phyloP scores from a whole-genome alignment of 2,888 invertebrate genomes.

The Leucophenga montana region DNA sequence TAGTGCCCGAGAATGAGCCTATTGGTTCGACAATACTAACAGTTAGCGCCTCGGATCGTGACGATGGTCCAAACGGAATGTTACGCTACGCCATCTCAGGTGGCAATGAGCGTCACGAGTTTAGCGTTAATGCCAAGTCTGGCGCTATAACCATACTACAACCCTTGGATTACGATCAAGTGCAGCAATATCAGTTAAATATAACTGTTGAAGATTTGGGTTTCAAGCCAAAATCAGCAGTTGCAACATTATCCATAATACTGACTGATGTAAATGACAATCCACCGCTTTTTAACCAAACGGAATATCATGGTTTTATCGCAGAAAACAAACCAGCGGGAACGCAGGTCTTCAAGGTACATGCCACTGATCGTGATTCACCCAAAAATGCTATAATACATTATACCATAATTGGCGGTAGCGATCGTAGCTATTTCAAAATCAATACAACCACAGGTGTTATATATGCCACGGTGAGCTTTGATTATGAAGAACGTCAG shows the following conservation, averaged over 20 bases:
- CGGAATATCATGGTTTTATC: slow-evolving; percentile 83
- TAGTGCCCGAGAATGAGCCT: slow-evolving; percentile 92
- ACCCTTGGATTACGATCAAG: slow-evolving; percentile 88
- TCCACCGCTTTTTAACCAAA: slow-evolving; percentile 87
- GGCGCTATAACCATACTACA: slow-evolving; percentile 88
- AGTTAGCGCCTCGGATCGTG: slow-evolving; percentile 88
- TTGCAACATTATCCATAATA: slow-evolving; percentile 87
- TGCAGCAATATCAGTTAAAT: slow-evolving; percentile 88
- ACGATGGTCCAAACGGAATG: slow-evolving; percentile 92
- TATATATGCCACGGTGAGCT: slow-evolving; percentile 82
- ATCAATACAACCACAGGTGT: slow-evolving; percentile 86
- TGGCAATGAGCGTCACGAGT: slow-evolving; percentile 87
- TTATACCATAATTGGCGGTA: slow-evolving; percentile 86
- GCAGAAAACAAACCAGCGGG: slow-evolving; percentile 87
- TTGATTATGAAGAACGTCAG: slow-evolving; percentile 90
- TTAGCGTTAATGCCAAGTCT: slow-evolving; percentile 82
- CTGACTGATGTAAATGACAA: slow-evolving; percentile 96
- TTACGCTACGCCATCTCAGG: slow-evolving; percentile 87
- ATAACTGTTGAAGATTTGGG: slow-evolving; percentile 91
- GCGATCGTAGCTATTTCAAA: slow-evolving; percentile 82
- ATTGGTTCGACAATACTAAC: slow-evolving; percentile 88
- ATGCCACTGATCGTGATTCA: slow-evolving; percentile 89
- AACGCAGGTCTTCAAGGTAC: slow-evolving; percentile 82
- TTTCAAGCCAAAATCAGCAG: slow-evolving; percentile 83
- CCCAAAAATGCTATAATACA: slow-evolving; percentile 89